phyloP scores from a whole-genome alignment of 2,113 vertebrate genomes.

The Choloepus hoffmanni region DNA sequence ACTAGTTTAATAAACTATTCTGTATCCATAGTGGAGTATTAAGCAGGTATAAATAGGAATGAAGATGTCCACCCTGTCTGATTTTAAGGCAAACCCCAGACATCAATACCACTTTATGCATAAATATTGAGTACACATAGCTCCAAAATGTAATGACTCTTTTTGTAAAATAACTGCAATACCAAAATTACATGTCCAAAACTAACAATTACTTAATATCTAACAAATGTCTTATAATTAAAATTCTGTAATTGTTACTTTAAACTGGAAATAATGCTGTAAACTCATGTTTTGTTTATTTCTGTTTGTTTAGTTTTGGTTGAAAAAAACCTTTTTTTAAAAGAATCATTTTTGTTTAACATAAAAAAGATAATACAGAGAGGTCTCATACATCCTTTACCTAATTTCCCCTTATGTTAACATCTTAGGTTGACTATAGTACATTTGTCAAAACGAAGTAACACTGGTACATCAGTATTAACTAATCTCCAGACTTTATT shows the following conservation, averaged over 20 bases:
- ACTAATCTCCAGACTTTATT: not conserved
- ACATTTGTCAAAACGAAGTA: not conserved
- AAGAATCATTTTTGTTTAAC: constrained; percentile 44
- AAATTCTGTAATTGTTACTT: constrained; percentile 18
- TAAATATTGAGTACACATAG: constrained; percentile 47
- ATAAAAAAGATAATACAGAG: constrained; percentile 24
- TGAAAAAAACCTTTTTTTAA: constrained; percentile 30
- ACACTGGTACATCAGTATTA: not conserved
- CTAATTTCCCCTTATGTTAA: constrained; percentile 24
- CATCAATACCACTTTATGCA: not conserved
- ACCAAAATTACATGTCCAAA: constrained; percentile 35
- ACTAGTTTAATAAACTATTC: constrained; percentile 48
- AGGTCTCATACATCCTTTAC: not conserved
- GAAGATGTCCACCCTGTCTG: constrained; percentile 11
- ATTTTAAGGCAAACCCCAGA: constrained; percentile 59
- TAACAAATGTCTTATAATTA: constrained; percentile 35
- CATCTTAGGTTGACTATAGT: not conserved
- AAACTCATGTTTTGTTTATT: constrained; percentile 22
- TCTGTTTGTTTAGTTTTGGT: constrained; percentile 20
- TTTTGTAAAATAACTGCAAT: not conserved
- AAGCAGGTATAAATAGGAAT: constrained; percentile 15
- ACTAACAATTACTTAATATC: constrained; percentile 25
- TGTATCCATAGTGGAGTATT: constrained; percentile 31
- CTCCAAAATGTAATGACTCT: not conserved
- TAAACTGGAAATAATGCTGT: constrained; percentile 24